These are phyloP conservation scores for Dissostichus mawsoni DNA, from an alignment of 2,113 vertebrate genomes.

Conservation along the genomic window DNA sequence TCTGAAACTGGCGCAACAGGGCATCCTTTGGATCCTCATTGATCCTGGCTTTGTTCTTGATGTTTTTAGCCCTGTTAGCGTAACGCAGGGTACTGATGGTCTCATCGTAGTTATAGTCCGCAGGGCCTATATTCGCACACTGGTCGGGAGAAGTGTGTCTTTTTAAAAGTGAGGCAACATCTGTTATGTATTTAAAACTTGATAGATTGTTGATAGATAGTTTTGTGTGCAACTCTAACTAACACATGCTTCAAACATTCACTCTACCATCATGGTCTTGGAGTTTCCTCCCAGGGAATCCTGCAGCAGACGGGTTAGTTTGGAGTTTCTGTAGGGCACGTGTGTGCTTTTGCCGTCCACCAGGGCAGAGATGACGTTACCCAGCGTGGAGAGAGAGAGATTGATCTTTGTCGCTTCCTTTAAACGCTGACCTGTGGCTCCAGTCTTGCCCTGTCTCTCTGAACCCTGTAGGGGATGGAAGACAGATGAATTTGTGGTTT, in stretches of 20 bases:
- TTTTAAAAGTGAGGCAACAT: background rate
- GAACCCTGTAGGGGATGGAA: conserved; percentile 87
- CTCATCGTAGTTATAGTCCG: conserved; percentile 99
- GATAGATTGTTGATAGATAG: too few relatives aligned
- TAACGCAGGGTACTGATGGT: conserved; percentile 98
- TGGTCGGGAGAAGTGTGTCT: conserved; percentile 58
- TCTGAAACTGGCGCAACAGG: conserved; percentile 96
- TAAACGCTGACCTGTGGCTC: conserved; percentile 96
- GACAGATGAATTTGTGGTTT: background rate
- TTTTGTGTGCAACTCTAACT: background rate
- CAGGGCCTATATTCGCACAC: conserved; percentile 99
- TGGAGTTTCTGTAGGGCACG: conserved; percentile 98
- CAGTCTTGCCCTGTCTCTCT: conserved; percentile 97
- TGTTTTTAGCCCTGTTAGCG: conserved; percentile 99
- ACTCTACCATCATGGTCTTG: conserved; percentile 97
- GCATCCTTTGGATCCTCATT: conserved; percentile 99
- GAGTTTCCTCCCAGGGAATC: conserved; percentile 98
- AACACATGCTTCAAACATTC: conserved; percentile 1
- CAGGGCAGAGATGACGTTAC: conserved; percentile 98
- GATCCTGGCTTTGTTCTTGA: conserved; percentile 99
- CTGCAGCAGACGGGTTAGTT: conserved; percentile 95
- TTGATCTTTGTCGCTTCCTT: conserved; percentile 99
- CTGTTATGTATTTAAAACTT: too few relatives aligned
- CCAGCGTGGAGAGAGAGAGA: conserved; percentile 95
- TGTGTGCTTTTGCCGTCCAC: conserved; percentile 99